These are phyloP conservation scores for Gortyna flavago DNA, from an alignment of 2,888 invertebrate species.

Conservation along the genomic window DNA sequence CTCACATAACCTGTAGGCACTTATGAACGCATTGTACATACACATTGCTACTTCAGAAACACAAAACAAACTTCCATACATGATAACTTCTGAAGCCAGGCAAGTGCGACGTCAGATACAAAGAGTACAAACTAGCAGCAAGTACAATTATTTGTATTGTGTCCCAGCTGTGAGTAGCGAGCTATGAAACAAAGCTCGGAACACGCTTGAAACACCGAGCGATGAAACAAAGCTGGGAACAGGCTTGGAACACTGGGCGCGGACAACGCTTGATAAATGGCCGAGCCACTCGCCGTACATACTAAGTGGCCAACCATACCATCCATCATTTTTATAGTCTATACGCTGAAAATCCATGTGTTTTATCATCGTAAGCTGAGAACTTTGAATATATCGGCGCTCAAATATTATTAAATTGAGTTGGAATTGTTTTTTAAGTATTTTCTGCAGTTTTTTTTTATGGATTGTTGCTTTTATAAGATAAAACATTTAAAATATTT, in stretches of 20 bases:
- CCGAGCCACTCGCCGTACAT: slow-evolving; percentile 56
- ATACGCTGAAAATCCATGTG: slow-evolving; percentile 57
- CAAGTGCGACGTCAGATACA: slow-evolving; percentile 50
- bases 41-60: slow-evolving; percentile 19
- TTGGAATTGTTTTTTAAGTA: slow-evolving; percentile 47
- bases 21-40: background rate
- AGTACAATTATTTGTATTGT: slow-evolving; percentile 61
- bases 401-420: slow-evolving; percentile 52
- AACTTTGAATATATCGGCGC: slow-evolving; percentile 57
- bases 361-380: slow-evolving; percentile 62
- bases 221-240: slow-evolving; percentile 26
- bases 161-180: slow-evolving; percentile 49
- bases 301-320: slow-evolving; percentile 59
- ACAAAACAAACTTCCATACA: slow-evolving; percentile 41
- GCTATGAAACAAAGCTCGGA: slow-evolving; percentile 55
- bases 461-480: background rate
- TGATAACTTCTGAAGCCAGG: slow-evolving; percentile 38
- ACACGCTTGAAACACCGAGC: slow-evolving; percentile 18
- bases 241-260: slow-evolving; percentile 32
- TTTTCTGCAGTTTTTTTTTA: slow-evolving; percentile 18
- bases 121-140: slow-evolving; percentile 42
- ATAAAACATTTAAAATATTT: background rate
- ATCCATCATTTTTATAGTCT: slow-evolving; percentile 65
- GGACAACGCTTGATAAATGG: slow-evolving; percentile 66
- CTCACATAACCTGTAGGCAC: background rate